Conservation (phyloP, 2,888 invertebrate species). For the Cerastis leucographa region DNA sequence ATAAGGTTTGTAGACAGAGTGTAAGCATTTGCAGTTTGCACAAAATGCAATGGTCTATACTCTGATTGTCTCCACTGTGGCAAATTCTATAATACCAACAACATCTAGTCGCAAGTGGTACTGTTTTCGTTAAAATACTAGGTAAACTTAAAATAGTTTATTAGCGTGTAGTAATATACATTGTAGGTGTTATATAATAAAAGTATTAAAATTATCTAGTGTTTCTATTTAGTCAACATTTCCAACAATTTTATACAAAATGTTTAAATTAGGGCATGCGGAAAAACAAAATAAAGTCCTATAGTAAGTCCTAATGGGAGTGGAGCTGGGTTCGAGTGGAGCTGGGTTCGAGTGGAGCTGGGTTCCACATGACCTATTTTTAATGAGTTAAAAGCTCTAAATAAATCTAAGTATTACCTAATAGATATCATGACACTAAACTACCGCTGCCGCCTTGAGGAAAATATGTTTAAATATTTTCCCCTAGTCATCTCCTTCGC, state of each 20-base stretch:
- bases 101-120: constrained; percentile 37
- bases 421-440: constrained; percentile 62
- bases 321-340: too few species aligned
- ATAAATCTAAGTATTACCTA: constrained; percentile 38
- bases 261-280: too few species aligned
- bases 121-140: constrained; percentile 56
- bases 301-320: too few species aligned
- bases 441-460: constrained; percentile 81
- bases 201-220: constrained; percentile 28
- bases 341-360: too few species aligned
- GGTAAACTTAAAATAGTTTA: constrained; percentile 60
- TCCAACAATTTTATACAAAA: constrained; percentile 5
- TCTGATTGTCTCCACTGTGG: not conserved
- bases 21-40: constrained; percentile 13
- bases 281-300: too few species aligned
- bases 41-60: not conserved
- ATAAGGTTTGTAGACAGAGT: constrained; percentile 92
- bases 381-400: not conserved
- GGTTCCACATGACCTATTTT: too few species aligned
- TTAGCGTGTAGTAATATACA: constrained; percentile 58
- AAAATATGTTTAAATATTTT: constrained; percentile 97
- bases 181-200: constrained; percentile 62
- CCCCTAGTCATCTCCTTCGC: constrained; percentile 99
- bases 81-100: constrained; percentile 14
- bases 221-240: constrained; percentile 18